phyloP scores from a whole-genome alignment of 2,113 vertebrate species.

The Lynx canadensis region DNA sequence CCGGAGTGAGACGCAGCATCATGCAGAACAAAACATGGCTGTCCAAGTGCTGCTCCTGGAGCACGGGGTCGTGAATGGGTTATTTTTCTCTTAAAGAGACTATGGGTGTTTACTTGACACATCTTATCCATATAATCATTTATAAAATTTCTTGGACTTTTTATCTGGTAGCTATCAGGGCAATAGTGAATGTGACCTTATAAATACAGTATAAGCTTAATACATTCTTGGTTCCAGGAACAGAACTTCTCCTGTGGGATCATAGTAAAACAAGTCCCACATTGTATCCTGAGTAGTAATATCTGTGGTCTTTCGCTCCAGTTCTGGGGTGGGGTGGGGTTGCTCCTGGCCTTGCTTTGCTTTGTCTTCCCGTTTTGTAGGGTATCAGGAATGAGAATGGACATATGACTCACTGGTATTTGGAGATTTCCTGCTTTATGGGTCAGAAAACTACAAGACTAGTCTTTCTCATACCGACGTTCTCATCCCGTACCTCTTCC shows the following conservation, averaged over 20 bases:
- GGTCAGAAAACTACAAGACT: not conserved
- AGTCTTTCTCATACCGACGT: not conserved
- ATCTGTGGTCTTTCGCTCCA: not conserved
- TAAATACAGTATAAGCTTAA: not conserved
- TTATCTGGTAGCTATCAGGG: not conserved
- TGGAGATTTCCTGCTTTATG: not conserved
- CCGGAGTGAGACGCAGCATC: not conserved
- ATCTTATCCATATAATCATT: not conserved
- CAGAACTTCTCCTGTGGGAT: not conserved
- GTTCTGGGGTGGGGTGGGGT: not conserved
- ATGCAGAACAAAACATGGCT: not conserved
- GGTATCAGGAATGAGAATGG: not conserved
- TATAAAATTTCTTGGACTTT: not conserved
- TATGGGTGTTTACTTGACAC: not conserved
- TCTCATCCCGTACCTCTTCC: not conserved
- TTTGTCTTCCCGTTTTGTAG: not conserved
- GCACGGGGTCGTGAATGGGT: not conserved
- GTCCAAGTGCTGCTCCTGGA: not conserved
- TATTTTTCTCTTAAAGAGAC: not conserved
- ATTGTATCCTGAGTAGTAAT: accelerated
- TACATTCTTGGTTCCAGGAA: not conserved
- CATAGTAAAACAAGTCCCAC: not conserved
- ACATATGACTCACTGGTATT: not conserved
- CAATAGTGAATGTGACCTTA: not conserved
- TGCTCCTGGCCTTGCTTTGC: not conserved